phyloP scores from a whole-genome alignment of 2,113 vertebrate genomes.

The Psammodynastes pulverulentus region DNA sequence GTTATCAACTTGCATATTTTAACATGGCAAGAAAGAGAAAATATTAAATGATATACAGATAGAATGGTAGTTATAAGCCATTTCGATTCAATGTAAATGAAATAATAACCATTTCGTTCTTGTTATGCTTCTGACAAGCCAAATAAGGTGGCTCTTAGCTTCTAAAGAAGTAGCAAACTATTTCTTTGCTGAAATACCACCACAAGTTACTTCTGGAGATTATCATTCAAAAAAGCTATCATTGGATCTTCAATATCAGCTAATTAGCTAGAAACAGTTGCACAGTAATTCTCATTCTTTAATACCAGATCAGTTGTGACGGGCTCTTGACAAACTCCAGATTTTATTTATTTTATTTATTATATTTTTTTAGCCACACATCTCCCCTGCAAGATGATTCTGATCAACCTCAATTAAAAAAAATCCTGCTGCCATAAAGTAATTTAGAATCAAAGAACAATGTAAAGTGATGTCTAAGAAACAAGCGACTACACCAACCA shows the following conservation, averaged over 20 bases:
- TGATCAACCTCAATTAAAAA: background rate
- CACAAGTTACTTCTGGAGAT: background rate
- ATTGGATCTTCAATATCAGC: background rate
- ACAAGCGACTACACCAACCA: conserved; percentile 45
- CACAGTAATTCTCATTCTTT: background rate
- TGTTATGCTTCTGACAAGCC: background rate
- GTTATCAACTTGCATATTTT: background rate
- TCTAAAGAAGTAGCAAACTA: background rate
- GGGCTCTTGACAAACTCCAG: background rate
- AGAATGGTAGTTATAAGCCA: background rate
- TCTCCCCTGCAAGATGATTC: background rate
- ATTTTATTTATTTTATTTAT: background rate
- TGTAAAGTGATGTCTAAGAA: conserved; percentile 57
- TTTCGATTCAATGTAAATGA: background rate
- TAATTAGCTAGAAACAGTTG: background rate
- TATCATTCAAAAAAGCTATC: background rate
- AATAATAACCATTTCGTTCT: background rate
- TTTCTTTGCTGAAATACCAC: background rate
- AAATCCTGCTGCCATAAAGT: background rate
- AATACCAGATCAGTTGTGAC: background rate
- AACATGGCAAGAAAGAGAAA: background rate
- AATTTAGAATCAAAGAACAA: background rate
- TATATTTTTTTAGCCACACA: background rate
- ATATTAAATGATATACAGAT: background rate
- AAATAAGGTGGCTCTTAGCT: background rate